Conservation (phyloP, 2,888 invertebrate species). For the Capitulum mitella region DNA sequence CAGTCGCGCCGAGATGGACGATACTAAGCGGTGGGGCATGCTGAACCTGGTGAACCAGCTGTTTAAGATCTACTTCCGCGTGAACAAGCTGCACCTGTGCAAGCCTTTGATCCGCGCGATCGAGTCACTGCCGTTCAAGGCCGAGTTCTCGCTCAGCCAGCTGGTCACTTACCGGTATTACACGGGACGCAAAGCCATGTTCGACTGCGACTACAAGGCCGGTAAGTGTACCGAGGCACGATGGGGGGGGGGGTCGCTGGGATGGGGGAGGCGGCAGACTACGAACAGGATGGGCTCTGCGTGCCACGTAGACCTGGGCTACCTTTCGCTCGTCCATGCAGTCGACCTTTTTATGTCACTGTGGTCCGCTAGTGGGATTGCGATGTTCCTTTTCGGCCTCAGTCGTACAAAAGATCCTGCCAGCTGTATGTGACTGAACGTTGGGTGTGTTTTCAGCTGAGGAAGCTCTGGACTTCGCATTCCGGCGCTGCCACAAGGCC, state of each 20-base stretch:
- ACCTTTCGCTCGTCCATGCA: too few relatives aligned
- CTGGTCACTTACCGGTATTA: conserved; percentile 95
- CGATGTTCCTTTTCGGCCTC: too few relatives aligned
- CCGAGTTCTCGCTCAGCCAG: conserved; percentile 82
- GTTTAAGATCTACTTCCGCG: conserved; percentile 92
- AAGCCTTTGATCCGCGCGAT: conserved; percentile 95
- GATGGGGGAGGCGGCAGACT: too few relatives aligned
- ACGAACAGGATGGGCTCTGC: too few relatives aligned
- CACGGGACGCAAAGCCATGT: conserved; percentile 96
- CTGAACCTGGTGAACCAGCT: conserved; percentile 91
- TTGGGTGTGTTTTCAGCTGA: conserved; percentile 58
- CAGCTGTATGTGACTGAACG: background rate
- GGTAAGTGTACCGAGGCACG: too few relatives aligned
- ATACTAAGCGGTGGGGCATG: conserved; percentile 95
- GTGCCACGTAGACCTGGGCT: too few relatives aligned
- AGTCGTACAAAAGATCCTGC: too few relatives aligned
- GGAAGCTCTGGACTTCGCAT: conserved; percentile 84
- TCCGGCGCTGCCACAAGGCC: conserved; percentile 74
- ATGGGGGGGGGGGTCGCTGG: too few relatives aligned
- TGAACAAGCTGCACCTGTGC: conserved; percentile 78
- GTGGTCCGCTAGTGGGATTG: too few relatives aligned
- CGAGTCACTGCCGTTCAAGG: conserved; percentile 82
- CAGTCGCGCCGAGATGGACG: conserved; percentile 72
- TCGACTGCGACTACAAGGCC: conserved; percentile 88
- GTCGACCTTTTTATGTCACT: too few relatives aligned